phyloP scores from a whole-genome alignment of 2,113 vertebrate species.

The Platysternon megacephalum region DNA sequence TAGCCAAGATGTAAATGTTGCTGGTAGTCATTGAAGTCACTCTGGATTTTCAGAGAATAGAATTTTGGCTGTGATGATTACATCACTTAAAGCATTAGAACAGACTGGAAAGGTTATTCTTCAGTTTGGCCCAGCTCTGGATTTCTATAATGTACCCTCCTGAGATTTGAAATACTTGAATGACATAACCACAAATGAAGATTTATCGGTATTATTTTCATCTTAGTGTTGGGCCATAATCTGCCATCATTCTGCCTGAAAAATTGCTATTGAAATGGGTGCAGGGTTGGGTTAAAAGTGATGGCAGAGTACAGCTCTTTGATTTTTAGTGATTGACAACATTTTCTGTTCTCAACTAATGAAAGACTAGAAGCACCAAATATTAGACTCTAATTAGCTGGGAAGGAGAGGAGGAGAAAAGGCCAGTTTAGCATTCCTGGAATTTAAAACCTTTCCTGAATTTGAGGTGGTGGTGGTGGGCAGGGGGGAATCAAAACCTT shows the following conservation, averaged over 20 bases:
- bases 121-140: slow-evolving; percentile 31
- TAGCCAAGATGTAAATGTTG: neutral
- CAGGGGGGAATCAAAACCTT: slow-evolving; percentile 12
- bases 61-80: neutral
- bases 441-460: slow-evolving; percentile 39
- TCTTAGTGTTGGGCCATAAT: slow-evolving; percentile 29
- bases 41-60: neutral
- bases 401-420: slow-evolving; percentile 51
- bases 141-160: slow-evolving; percentile 31
- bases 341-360: neutral
- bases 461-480: neutral
- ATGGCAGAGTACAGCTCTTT: slow-evolving; percentile 29
- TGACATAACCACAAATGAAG: slow-evolving; percentile 2
- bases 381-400: slow-evolving; percentile 59
- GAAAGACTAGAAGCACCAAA: neutral
- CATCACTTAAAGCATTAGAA: slow-evolving; percentile 7
- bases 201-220: slow-evolving; percentile 56
- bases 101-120: slow-evolving; percentile 43
- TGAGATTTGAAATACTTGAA: slow-evolving; percentile 18
- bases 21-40: fast-evolving
- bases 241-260: slow-evolving; percentile 43
- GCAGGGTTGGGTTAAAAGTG: slow-evolving; percentile 45
- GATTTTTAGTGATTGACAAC: slow-evolving; percentile 34
- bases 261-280: slow-evolving; percentile 41
- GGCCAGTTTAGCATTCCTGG: slow-evolving; percentile 28